Base-by-base conservation (phyloP, 2,888 invertebrate genomes). In the Eupsilia transversa region DNA sequence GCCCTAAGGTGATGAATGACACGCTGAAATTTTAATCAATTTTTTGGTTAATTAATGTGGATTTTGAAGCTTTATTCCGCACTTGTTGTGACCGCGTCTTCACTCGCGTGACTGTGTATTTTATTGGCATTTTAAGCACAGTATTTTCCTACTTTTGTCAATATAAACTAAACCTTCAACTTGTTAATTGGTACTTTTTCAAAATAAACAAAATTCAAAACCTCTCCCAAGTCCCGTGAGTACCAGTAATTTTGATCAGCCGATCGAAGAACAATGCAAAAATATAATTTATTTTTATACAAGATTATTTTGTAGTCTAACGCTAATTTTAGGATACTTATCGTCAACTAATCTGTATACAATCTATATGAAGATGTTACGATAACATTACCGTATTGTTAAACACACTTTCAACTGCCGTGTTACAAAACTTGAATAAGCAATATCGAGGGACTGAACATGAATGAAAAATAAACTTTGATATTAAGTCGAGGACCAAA, bases 1-100 rank as follows among this genome's bases (percentile, higher is more conserved):
- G 12, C 59, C 77, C 52, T 27, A 27, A 35, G 65, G 61, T 38
- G 14, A 56, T 41, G 23, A 33, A 56, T 35, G 74, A 43, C 49
- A 56, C 41, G 46, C 14, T 65, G 60, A 61, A 59, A 65, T 60
- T 79, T 72, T 65, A 66, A 60, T 79, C 3, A 77, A 49, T 66
- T 79, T 64, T 46, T 20, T 3, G 23, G 14, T 65, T 38, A 23
- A 72, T 33, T 33, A 27, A 52, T 43, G 49, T n/a, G 27, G 3
- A 41, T 59, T 77, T 56, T 20, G 10, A 30, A 46, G 54, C 3
- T 38, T 46, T 17, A 56, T 54, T 52, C 10, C 0, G 7, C 20
- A 43, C 9, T 38, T 23, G 12, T 17, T 38, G 4, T 23, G 5
- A n/a, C 14, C 30, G 12, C 14, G n/a, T 4, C 6, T 46, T 27